Percentiles rank a stretch among this genome's conserved stretches.
Conservation (phyloP, 2,888 invertebrate species). For the Calameuta idolon region DNA sequence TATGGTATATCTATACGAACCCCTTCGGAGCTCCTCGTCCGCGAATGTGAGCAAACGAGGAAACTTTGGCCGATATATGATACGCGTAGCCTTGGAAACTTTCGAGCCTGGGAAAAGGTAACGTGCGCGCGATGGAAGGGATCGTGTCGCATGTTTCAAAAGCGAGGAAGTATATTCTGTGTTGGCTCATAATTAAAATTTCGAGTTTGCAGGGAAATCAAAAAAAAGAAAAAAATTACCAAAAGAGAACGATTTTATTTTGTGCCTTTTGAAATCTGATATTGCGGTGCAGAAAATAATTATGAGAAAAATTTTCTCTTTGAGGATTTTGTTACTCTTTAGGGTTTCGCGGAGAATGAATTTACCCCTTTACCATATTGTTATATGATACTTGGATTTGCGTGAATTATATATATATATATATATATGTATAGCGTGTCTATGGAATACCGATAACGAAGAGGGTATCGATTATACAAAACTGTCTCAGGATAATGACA, state of each 20-base stretch:
- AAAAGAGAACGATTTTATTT: too few species aligned
- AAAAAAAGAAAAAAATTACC: too few species aligned
- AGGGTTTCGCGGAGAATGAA: neutral
- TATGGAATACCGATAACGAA: too few species aligned
- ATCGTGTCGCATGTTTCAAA: neutral
- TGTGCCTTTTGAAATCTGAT: neutral
- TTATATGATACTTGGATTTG: too few species aligned
- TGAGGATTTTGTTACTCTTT: neutral
- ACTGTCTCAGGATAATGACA: too few species aligned
- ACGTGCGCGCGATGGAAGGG: neutral
- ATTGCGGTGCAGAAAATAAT: neutral
- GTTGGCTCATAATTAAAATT: neutral
- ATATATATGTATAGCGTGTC: too few species aligned
- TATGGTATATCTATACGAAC: neutral
- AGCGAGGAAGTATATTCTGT: neutral
- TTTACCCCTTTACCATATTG: too few species aligned
- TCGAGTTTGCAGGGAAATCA: neutral
- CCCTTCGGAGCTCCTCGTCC: conserved; percentile 8
- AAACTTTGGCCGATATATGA: conserved; percentile 53
- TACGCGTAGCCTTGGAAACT: conserved; percentile 23
- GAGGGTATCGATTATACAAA: too few species aligned
- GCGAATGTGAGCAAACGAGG: conserved; percentile 49
- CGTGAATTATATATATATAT: too few species aligned
- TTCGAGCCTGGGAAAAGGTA: neutral
- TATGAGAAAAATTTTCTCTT: neutral